Evolutionary conservation across 2,113 vertebrate genomes (phyloP), one percentile per base, ranked within the genome.

Genomic region (Pycnonotus jocosus): DNA sequence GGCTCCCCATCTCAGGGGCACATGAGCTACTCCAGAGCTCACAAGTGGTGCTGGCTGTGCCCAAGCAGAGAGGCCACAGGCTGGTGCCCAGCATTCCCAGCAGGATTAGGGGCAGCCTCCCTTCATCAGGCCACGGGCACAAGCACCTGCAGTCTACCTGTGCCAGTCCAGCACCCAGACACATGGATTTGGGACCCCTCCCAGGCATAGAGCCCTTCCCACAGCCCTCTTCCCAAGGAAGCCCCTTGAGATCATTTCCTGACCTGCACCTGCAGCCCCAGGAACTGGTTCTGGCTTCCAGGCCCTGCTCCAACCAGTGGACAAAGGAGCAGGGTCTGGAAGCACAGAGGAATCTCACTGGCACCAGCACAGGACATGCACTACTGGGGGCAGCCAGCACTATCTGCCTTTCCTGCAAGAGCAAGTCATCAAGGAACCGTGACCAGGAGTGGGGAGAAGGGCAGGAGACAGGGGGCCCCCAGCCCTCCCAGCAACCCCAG

Each of bases 121-220:
- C n/a, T 66, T 38, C 25, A 16, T 2, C 5, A 3, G 14, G 50
- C 60, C 54, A 9, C 0, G 0, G 42, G 68, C 11, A 7, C 53
- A 12, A 27, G 56, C 51, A 12, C 7, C 35, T 12, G 1, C 48
- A 31, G 45, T 38, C 9, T 3, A 28, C 45, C 69, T 22, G 81
- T 44, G 54, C 35, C 77, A 76, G 62, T 21, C 47, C 11, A 3
- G 30, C 44, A n/a, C 30, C 6, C 0, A 0, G 8, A 38, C 48
- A 40, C 24, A 12, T 0, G 10, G n/a, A 48, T 53, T 9, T 51
- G 6, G 21, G 23, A 40, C 47, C 31, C 7, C 22, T 61, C 23
- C 13, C 8, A 0, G 1, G 35, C 48, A 27, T 0, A 31, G 12
- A 23, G 11, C 51, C 47, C 37, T 38, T 5, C 1, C 37, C 4